Percentiles rank a stretch among this genome's conserved stretches.
Evolutionary conservation across 2,113 vertebrate species (phyloP).

Genomic region (Tylochromis polylepis): DNA sequence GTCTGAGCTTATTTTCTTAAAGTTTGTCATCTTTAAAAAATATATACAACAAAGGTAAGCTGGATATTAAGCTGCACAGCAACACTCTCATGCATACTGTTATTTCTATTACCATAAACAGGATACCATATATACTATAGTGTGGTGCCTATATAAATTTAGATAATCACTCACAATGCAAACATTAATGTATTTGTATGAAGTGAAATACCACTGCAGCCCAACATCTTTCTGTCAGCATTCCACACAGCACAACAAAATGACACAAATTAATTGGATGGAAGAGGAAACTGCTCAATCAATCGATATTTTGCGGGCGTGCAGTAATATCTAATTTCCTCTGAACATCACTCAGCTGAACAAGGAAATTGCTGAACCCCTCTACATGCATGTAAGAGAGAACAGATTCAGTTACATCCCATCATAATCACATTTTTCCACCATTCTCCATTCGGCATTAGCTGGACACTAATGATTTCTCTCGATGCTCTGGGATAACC

Average conservation of each 20-base stretch:
- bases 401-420: conserved; percentile 29
- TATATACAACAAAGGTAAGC: background rate
- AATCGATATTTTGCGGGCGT: conserved; percentile 14
- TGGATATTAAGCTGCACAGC: background rate
- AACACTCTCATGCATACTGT: background rate
- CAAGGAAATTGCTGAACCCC: conserved; percentile 21
- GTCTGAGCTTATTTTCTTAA: background rate
- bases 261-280: conserved; percentile 51
- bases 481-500: conserved; percentile 13
- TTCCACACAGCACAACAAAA: conserved; percentile 16
- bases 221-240: conserved; percentile 16
- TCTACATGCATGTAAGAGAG: conserved; percentile 19
- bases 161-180: background rate
- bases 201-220: background rate
- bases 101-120: background rate
- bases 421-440: conserved; percentile 44
- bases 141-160: background rate
- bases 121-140: background rate
- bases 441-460: conserved; percentile 35
- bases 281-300: conserved; percentile 54
- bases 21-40: background rate
- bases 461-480: conserved; percentile 44
- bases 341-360: conserved; percentile 43
- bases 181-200: background rate
- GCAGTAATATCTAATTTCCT: conserved; percentile 61